Conservation (phyloP, 2,797 vertebrate genomes). For the Pipistrellus kuhlii region DNA sequence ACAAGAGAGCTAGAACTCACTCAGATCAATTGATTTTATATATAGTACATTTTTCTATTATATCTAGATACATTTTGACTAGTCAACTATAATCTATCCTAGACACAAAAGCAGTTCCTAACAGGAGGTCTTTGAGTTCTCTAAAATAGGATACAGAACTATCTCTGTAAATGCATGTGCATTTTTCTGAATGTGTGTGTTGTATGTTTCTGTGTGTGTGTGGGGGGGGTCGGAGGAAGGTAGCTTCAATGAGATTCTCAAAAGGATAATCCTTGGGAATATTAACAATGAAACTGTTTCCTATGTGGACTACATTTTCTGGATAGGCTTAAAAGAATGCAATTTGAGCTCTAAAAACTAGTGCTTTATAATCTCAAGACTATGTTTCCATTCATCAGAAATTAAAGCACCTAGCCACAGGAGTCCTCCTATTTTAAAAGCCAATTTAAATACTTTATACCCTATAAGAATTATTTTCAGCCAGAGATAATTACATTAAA, state of each 20-base stretch:
- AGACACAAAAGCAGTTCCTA: conserved; percentile 27
- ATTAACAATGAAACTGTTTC: conserved; percentile 27
- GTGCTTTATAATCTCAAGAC: conserved; percentile 42
- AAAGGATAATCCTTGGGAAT: conserved; percentile 21
- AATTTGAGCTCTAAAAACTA: conserved; percentile 47
- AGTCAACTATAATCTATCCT: neutral
- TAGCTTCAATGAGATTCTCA: neutral
- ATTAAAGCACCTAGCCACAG: conserved; percentile 9
- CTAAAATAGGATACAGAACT: conserved; percentile 12
- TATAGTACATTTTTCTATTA: neutral
- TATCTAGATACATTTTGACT: neutral
- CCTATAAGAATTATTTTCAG: neutral
- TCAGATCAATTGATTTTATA: neutral
- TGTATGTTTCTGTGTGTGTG: neutral
- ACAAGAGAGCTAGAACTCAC: conserved; percentile 7
- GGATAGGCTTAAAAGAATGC: conserved; percentile 32
- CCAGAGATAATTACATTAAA: conserved; percentile 50
- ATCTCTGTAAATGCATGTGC: neutral
- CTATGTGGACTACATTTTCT: conserved; percentile 23
- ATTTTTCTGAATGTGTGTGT: neutral
- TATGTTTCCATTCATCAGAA: conserved; percentile 36
- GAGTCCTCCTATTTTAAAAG: conserved; percentile 7
- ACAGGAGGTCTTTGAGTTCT: neutral
- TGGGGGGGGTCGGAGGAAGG: neutral
- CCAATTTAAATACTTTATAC: conserved; percentile 20